Evolutionary conservation across 2,113 vertebrate species (phyloP).

Genomic region (Chionis minor): DNA sequence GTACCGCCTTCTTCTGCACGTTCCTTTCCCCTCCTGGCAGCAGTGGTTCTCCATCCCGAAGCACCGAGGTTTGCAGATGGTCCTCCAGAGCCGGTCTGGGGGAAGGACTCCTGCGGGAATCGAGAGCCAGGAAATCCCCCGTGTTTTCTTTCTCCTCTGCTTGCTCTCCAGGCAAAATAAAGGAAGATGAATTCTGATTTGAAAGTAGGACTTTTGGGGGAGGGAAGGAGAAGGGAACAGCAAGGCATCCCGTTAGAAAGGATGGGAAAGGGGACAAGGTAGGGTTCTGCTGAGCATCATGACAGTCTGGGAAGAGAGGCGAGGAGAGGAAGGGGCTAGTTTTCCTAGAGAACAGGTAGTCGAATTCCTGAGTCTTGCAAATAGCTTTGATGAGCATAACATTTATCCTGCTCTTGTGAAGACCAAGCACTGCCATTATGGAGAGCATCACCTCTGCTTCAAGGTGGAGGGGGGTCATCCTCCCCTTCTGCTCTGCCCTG

Average conservation of each 20-base stretch:
- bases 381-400: background rate
- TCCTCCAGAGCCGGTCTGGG: fast-evolving
- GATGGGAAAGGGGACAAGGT: background rate
- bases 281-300: background rate
- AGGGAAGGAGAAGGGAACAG: background rate
- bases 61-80: background rate
- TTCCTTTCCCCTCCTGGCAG: background rate
- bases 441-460: background rate
- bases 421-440: background rate
- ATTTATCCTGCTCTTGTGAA: background rate
- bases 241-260: too few species aligned
- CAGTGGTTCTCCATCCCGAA: background rate
- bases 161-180: background rate
- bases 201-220: background rate
- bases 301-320: background rate
- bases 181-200: background rate
- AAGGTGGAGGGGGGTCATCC: too few species aligned
- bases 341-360: background rate
- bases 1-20: background rate
- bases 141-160: background rate
- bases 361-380: background rate
- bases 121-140: background rate
- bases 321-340: background rate
- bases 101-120: background rate
- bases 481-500: too few species aligned